phyloP scores from a whole-genome alignment of 2,113 vertebrate genomes.

The Thalassoma bifasciatum region DNA sequence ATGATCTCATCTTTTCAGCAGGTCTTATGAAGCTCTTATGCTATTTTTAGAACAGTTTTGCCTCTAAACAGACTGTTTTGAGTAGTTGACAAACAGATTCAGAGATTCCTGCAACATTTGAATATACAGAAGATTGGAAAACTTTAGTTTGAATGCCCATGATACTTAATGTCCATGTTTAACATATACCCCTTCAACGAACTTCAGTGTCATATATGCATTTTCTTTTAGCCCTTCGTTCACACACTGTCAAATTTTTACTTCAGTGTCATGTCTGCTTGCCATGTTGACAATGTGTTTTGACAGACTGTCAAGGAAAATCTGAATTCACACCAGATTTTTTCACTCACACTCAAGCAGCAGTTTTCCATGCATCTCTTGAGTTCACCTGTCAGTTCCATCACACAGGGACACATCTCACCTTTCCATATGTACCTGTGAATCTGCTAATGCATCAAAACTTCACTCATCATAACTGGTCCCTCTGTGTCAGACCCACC shows the following conservation, averaged over 20 bases:
- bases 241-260: neutral
- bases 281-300: neutral
- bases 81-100: no score
- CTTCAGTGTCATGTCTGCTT: neutral
- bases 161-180: no score
- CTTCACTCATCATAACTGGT: slow-evolving; percentile 61
- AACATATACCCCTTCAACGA: neutral
- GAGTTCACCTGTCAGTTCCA: neutral
- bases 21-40: no score
- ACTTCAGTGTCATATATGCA: neutral
- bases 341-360: neutral
- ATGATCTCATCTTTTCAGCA: no score
- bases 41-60: no score
- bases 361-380: neutral
- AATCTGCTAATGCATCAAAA: slow-evolving; percentile 67
- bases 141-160: neutral
- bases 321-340: neutral
- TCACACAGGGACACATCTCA: slow-evolving; percentile 36
- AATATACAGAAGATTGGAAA: neutral
- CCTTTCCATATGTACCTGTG: slow-evolving; percentile 46
- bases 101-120: no score
- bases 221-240: neutral
- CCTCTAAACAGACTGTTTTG: no score
- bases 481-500: slow-evolving; percentile 51
- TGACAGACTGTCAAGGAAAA: neutral